phyloP scores from a whole-genome alignment of 1,140 invertebrate species.

The Papilio machaon region DNA sequence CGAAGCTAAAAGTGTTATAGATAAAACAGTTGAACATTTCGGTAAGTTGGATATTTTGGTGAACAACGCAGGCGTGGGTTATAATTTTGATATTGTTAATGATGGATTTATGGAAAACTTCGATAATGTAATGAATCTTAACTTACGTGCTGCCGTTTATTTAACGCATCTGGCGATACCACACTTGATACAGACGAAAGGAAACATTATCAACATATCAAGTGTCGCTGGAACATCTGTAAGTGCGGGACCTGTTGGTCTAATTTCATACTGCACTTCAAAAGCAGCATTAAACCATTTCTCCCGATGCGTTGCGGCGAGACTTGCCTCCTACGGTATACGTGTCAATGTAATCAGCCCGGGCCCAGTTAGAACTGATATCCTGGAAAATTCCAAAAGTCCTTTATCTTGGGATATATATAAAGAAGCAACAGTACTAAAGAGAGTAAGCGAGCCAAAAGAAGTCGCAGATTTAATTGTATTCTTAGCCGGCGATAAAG shows the following conservation, averaged over 20 bases:
- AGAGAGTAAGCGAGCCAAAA: neutral
- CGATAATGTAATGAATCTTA: neutral
- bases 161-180: neutral
- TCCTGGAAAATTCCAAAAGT: neutral
- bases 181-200: neutral
- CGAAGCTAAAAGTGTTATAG: neutral
- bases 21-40: constrained; percentile 1
- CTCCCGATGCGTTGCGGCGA: neutral
- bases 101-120: no score
- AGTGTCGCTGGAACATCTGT: neutral
- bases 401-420: neutral
- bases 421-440: neutral
- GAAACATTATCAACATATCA: neutral
- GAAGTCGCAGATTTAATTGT: neutral
- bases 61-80: no score
- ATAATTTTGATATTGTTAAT: no score
- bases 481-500: neutral
- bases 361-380: constrained; percentile 28
- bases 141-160: neutral
- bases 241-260: neutral
- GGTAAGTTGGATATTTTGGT: neutral
- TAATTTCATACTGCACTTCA: constrained; percentile 6
- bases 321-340: constrained; percentile 11
- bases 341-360: constrained; percentile 33
- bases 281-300: constrained; percentile 32